Base-by-base conservation (phyloP, 2,888 invertebrate genomes). In the Zelleria hepariella region DNA sequence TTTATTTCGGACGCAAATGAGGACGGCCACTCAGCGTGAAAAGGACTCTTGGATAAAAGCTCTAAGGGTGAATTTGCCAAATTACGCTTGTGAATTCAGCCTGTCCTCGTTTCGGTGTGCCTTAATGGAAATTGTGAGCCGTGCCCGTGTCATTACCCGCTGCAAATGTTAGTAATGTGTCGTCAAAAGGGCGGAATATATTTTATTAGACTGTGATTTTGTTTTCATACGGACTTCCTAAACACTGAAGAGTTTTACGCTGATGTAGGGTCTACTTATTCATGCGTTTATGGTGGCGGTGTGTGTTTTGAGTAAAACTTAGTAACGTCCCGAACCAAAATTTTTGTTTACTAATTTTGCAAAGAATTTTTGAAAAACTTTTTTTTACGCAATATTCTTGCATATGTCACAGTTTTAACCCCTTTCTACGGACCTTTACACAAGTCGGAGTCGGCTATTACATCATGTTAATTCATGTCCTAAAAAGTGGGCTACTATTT, bases 151-250 rank as follows among this genome's bases (percentile, higher is more conserved):
- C 85, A 84, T 86, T 84, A 86, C 82, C 79, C 82, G 80, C 83
- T 83, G 82, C 82, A 82, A 87, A 88, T 82, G 86, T 87, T 86
- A 80, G 81, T 86, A 87, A 86, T 87, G 83, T 84, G 85, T 87
- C 86, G 84, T 86, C 86, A 86, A 86, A 87, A 84, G 87, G 86
- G 86, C 86, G 82, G 86, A 86, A 85, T 85, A 83, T 86, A 86
- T 84, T 84, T 85, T 81, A 82, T 82, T 77, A 78, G 77, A 75
- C 78, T 76, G 83, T 86, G 87, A 87, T 86, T 87, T 82, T 70
- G 75, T 82, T 58, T 53, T 53, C 58, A 42, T 53, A 58, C 20
- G 23, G 49, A 53, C 23, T 20, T 42, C 51, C 51, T 10, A 21
- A 23, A 23, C 51, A 21, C 51, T 51, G 51, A 51, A 18, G 51